Evolutionary conservation across 2,113 vertebrate species (phyloP).

Genomic region (Toxotes jaculatrix): DNA sequence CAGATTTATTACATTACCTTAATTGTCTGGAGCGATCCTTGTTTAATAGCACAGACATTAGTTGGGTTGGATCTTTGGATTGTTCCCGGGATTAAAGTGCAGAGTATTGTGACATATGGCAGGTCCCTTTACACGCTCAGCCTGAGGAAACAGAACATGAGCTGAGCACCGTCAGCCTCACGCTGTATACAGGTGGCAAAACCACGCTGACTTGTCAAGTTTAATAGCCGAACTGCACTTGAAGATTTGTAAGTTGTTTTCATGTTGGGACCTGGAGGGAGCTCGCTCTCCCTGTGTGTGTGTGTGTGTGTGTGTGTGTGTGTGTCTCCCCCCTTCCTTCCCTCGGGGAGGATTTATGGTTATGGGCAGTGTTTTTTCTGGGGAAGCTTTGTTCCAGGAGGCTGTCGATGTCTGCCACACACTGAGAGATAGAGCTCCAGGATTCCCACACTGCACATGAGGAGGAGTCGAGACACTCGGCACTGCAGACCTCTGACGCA

Average conservation of each 20-base stretch:
- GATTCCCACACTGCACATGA: slow-evolving; percentile 64
- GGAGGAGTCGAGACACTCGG: neutral
- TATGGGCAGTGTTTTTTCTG: slow-evolving; percentile 53
- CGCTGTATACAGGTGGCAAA: slow-evolving; percentile 59
- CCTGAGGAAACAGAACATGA: slow-evolving; percentile 17
- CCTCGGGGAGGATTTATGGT: slow-evolving; percentile 65
- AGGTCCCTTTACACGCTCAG: slow-evolving; percentile 52
- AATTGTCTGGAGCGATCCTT: slow-evolving; percentile 65
- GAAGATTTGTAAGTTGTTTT: slow-evolving; percentile 77
- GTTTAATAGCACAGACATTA: slow-evolving; percentile 43
- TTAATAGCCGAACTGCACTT: slow-evolving; percentile 65
- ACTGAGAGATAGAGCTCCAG: slow-evolving; percentile 55
- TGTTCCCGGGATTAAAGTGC: slow-evolving; percentile 57
- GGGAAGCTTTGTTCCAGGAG: slow-evolving; percentile 68
- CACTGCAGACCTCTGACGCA: neutral
- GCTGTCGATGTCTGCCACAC: slow-evolving; percentile 61
- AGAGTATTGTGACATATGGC: slow-evolving; percentile 70
- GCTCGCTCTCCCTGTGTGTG: slow-evolving; percentile 36
- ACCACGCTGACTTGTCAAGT: slow-evolving; percentile 49
- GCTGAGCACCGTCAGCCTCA: slow-evolving; percentile 14
- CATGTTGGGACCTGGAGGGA: slow-evolving; percentile 37
- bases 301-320: neutral
- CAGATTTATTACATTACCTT: slow-evolving; percentile 77
- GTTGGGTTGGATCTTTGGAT: slow-evolving; percentile 47
- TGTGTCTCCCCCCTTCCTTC: slow-evolving; percentile 40